phyloP scores from a whole-genome alignment of 1,140 invertebrate genomes.

The Drosophila quadrilineata region DNA sequence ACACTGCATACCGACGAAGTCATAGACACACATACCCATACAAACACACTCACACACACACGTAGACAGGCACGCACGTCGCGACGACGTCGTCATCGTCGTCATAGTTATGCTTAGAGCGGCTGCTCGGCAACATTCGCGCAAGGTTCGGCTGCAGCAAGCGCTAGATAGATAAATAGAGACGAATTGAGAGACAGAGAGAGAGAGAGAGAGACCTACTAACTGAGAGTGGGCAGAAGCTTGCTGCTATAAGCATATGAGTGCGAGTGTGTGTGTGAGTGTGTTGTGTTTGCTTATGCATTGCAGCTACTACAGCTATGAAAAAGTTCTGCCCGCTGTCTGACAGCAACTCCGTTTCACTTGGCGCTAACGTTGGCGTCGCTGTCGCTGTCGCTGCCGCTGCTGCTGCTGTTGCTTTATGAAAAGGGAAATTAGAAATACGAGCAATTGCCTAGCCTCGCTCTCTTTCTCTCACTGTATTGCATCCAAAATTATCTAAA shows the following conservation, averaged over 20 bases:
- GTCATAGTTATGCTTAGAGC: constrained; percentile 68
- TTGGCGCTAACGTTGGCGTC: constrained; percentile 2
- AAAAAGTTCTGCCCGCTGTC: neutral
- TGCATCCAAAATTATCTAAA: too few relatives aligned
- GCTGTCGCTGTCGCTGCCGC: constrained; percentile 4
- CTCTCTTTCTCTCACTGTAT: too few relatives aligned
- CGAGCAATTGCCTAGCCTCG: constrained; percentile 6
- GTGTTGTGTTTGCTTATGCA: neutral
- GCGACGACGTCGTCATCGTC: constrained; percentile 40
- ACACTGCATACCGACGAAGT: constrained; percentile 39
- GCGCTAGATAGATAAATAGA: constrained; percentile 37
- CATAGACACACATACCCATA: constrained; percentile 30
- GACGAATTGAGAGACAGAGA: constrained; percentile 14
- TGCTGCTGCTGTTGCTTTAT: constrained; percentile 9
- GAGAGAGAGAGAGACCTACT: constrained; percentile 17
- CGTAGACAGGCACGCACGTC: neutral
- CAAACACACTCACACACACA: constrained; percentile 27
- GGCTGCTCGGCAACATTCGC: constrained; percentile 33
- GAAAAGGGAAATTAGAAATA: constrained; percentile 37
- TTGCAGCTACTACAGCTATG: neutral
- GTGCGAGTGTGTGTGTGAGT: neutral
- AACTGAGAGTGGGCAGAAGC: constrained; percentile 39
- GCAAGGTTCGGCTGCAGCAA: constrained; percentile 33
- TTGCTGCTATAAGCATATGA: constrained; percentile 11
- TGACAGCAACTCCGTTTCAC: constrained; percentile 21